Evolutionary conservation across 1,140 invertebrate genomes (phyloP), one percentile per base, ranked within the genome.

Genomic region (Thalassaphorura encarpata): DNA sequence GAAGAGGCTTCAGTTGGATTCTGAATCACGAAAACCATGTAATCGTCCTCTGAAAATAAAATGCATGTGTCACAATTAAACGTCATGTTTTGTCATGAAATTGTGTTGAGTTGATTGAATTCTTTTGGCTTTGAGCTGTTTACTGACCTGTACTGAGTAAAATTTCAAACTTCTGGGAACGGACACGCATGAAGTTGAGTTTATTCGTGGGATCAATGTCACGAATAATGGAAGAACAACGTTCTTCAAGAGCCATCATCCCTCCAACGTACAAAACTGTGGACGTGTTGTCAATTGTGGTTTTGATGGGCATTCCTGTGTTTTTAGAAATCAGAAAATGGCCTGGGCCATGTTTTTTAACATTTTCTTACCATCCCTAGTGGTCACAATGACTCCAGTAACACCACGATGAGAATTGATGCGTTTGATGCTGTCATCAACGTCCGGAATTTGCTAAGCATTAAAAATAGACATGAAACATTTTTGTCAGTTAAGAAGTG

Each of bases 121-220:
- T n/a, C n/a, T n/a, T n/a, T n/a, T n/a, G n/a, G n/a, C n/a, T n/a
- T n/a, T n/a, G n/a, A n/a, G n/a, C n/a, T n/a, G n/a, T n/a, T n/a
- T n/a, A n/a, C n/a, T n/a, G n/a, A n/a, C 80, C 79, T 40, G 93
- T 91, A 16, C 92, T 92, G 46, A 97, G 85, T 80, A 98, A 88
- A 63, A 97, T 95, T 77, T 98, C 95, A 74, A 97, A 89, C 70
- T 97, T 95, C 69, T 93, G 94, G 56, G 94, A 94, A 63, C 93
- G 77, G 39, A 98, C 83, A 45, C 96, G 77, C 2, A 99, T 75
- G 71, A 98, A 98, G 56, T 90, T 92, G 56, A 98, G 76, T 73
- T 97, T 93, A 77, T 99, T 97, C 29, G 86, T 85, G 33, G 93
- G 88, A 74, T 99, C 96, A 71, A 98, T 79, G 75, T 99, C 95